Evolutionary conservation across 2,113 vertebrate genomes (phyloP), one percentile per base, ranked within the genome.

Genomic region (Gambusia holbrooki): DNA sequence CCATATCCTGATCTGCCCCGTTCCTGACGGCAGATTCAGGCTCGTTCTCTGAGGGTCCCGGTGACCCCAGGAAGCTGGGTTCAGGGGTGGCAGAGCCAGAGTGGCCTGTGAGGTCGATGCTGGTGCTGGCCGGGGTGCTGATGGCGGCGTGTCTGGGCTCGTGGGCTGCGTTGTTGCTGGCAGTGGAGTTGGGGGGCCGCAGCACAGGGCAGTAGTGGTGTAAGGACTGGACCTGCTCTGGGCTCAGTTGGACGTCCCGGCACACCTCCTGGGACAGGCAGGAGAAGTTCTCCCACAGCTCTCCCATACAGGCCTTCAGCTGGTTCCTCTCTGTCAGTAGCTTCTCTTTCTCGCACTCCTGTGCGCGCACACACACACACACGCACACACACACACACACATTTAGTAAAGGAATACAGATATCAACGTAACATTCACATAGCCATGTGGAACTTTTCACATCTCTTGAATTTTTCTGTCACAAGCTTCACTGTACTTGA

Each of bases 221-320:
- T 73, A 99, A 93, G 32, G 97, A 97, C 94, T 98, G 97, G 86
- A 97, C 96, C 94, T 99, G 97, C 92, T 99, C 98, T 0, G 97
- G 97, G 90, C 96, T 99, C 73, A 95, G 92, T 93, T 98, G 97
- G 88, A 99, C 97, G 77, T 99, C 98, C 84, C 97, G 90, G 87
- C 96, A 99, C 85, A 99, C 97, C 92, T 99, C 98, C 93, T 99
- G 97, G n/a, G 97, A 98, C 89, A 99, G 95, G 84, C 98, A 99
- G 2, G 98, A 99, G 94, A 99, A 98, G 92, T 98, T 99, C 93
- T 99, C 98, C 93, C 97, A 93, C 82, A 99, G 95, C 90, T 99
- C 98, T 12, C 97, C 97, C 98, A 99, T 99, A 77, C 97, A 98
- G 0, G 96, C 97, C 91, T 99, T 98, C 94, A 99, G 93, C 84